Evolutionary conservation across 1,140 invertebrate species (phyloP).

Genomic region (Nilaparvata lugens): DNA sequence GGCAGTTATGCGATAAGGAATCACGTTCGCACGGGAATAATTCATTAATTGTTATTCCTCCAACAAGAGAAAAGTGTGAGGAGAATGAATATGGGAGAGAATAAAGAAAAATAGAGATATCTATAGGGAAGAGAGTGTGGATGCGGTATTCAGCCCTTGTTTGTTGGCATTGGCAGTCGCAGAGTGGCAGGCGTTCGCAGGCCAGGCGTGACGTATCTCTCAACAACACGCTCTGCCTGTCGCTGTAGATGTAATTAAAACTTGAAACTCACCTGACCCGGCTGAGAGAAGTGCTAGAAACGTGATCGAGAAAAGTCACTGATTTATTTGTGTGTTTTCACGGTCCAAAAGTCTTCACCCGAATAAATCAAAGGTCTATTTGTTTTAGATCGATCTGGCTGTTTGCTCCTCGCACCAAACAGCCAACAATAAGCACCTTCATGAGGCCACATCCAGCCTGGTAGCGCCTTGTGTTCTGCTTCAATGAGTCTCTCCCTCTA

Average conservation of each 20-base stretch:
- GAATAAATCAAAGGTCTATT: neutral
- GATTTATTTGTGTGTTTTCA: constrained; percentile 1
- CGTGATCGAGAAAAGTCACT: constrained; percentile 2
- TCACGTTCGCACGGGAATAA: neutral
- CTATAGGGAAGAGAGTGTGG: too few species aligned
- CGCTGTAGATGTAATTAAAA: neutral
- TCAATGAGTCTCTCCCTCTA: neutral
- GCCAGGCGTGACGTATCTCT: neutral
- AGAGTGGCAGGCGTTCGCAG: too few species aligned
- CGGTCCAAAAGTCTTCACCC: neutral
- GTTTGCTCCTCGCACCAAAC: neutral
- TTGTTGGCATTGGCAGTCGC: too few species aligned
- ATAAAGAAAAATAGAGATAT: constrained; percentile 1
- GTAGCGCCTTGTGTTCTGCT: constrained; percentile 1
- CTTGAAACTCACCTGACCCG: neutral
- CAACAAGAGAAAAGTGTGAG: too few species aligned
- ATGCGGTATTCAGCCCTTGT: too few species aligned
- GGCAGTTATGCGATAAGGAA: neutral
- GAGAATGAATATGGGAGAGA: neutral
- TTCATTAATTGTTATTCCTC: neutral
- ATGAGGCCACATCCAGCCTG: neutral
- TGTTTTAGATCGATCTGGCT: neutral
- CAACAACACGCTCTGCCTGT: neutral
- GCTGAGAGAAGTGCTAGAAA: neutral
- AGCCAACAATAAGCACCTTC: neutral